These are phyloP conservation scores for Gobiocypris rarus DNA, from an alignment of 2,113 vertebrate genomes.

Conservation along the genomic window DNA sequence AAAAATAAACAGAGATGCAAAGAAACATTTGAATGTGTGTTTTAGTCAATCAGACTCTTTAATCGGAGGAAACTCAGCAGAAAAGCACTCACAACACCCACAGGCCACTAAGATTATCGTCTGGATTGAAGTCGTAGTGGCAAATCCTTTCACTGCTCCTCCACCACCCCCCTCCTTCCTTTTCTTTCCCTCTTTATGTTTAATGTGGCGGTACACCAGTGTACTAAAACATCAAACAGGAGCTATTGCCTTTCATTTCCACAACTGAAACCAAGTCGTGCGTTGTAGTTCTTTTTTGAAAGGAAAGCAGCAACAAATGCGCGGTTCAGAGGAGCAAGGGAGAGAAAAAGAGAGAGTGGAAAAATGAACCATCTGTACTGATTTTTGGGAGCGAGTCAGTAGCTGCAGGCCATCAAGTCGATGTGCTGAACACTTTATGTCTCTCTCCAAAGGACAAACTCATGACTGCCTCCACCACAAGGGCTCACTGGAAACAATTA, in stretches of 20 bases:
- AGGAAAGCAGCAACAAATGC: constrained; percentile 47
- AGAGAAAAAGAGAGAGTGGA: constrained; percentile 23
- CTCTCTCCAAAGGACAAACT: constrained; percentile 38
- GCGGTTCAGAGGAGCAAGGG: constrained; percentile 14
- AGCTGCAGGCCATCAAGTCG: constrained; percentile 49
- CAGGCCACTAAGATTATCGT: constrained; percentile 46
- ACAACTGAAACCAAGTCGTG: constrained; percentile 58
- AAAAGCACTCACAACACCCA: constrained; percentile 35
- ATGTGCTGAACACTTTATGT: constrained; percentile 43
- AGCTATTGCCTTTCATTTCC: constrained; percentile 56
- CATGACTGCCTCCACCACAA: constrained; percentile 43
- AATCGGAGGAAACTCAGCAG: constrained; percentile 25
- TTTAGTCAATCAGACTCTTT: constrained; percentile 34
- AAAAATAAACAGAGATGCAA: constrained; percentile 8
- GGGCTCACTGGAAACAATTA: constrained; percentile 56
- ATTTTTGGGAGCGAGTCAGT: constrained; percentile 55
- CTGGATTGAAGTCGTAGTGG: constrained; percentile 44
- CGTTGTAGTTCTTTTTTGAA: constrained; percentile 49
- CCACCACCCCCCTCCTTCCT: background rate
- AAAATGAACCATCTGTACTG: constrained; percentile 51
- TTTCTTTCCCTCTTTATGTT: constrained; percentile 50
- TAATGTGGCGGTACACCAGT: constrained; percentile 59
- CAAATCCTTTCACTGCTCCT: constrained; percentile 40
- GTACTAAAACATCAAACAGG: constrained; percentile 62
- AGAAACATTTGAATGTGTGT: constrained; percentile 41